Conservation (phyloP, 2,113 vertebrate genomes). For the Gasterosteus nipponicus region DNA sequence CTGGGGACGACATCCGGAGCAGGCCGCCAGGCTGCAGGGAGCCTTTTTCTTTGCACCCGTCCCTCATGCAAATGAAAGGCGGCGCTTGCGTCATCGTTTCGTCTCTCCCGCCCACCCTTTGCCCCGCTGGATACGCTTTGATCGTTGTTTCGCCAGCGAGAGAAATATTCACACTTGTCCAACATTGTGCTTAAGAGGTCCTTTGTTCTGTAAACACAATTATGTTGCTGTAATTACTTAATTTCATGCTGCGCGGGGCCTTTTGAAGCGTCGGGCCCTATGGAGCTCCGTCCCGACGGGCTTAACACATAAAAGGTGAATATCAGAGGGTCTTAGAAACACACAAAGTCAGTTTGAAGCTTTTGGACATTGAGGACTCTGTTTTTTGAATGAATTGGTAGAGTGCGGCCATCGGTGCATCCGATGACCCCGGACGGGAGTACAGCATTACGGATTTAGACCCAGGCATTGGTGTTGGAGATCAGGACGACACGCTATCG, state of each 20-base stretch:
- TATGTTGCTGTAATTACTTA: conserved; percentile 54
- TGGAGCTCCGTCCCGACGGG: neutral
- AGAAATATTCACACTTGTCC: conserved; percentile 39
- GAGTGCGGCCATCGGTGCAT: neutral
- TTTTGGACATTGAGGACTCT: neutral
- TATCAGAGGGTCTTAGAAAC: conserved; percentile 7
- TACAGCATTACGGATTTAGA: neutral
- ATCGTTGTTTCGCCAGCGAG: conserved; percentile 51
- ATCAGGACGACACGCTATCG: neutral
- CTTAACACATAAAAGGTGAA: conserved; percentile 20
- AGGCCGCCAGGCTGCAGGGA: conserved; percentile 6
- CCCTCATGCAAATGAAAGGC: conserved; percentile 50
- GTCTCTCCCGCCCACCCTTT: conserved; percentile 37
- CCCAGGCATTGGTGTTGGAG: neutral
- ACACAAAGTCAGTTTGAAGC: conserved; percentile 21
- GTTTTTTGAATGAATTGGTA: neutral
- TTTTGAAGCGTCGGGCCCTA: conserved; percentile 41
- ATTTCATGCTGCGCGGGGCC: conserved; percentile 56
- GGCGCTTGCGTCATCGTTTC: conserved; percentile 50
- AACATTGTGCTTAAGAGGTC: conserved; percentile 33
- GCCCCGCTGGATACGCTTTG: conserved; percentile 59
- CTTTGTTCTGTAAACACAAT: conserved; percentile 69
- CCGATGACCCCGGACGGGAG: neutral
- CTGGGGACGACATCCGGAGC: conserved; percentile 38
- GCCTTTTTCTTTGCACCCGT: conserved; percentile 30